These are phyloP conservation scores for Erynnis tages DNA, from an alignment of 2,888 invertebrate genomes.

Conservation along the genomic window DNA sequence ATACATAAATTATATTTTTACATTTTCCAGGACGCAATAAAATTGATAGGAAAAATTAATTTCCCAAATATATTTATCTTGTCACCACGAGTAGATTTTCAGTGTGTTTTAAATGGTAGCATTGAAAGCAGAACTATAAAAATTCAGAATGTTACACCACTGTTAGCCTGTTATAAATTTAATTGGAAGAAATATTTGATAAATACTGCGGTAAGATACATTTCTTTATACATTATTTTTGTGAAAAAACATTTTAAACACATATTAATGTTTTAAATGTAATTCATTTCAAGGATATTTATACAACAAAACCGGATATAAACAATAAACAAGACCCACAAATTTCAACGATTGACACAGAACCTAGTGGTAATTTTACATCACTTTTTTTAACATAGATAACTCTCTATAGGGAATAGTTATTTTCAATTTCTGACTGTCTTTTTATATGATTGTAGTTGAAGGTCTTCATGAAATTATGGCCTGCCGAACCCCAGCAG, in stretches of 20 bases:
- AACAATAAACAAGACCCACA: slow-evolving; percentile 10
- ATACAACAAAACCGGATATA: not conserved
- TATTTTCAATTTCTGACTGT: no score
- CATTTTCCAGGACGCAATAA: slow-evolving; percentile 81
- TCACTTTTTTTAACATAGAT: no score
- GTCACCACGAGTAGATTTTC: slow-evolving; percentile 82
- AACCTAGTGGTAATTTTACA: slow-evolving; percentile 39
- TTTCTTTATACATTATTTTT: not conserved
- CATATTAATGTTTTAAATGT: not conserved
- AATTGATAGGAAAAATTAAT: slow-evolving; percentile 83
- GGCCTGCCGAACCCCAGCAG: slow-evolving; percentile 32
- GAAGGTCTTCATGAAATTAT: slow-evolving; percentile 40
- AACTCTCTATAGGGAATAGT: no score
- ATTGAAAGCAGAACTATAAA: slow-evolving; percentile 63
- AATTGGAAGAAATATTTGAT: slow-evolving; percentile 62
- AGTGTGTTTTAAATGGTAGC: slow-evolving; percentile 76
- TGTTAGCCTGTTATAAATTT: slow-evolving; percentile 64
- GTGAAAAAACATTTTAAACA: not conserved
- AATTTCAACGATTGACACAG: slow-evolving; percentile 38
- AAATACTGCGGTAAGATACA: slow-evolving; percentile 30
- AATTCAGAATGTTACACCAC: slow-evolving; percentile 67
- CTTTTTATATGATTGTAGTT: slow-evolving; percentile 32
- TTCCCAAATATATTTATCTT: slow-evolving; percentile 84
- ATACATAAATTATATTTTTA: not conserved
- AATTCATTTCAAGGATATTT: slow-evolving; percentile 2